Evolutionary conservation across 2,113 vertebrate species (phyloP), one percentile per base, ranked within the genome.

Genomic region (Pelodiscus sinensis): DNA sequence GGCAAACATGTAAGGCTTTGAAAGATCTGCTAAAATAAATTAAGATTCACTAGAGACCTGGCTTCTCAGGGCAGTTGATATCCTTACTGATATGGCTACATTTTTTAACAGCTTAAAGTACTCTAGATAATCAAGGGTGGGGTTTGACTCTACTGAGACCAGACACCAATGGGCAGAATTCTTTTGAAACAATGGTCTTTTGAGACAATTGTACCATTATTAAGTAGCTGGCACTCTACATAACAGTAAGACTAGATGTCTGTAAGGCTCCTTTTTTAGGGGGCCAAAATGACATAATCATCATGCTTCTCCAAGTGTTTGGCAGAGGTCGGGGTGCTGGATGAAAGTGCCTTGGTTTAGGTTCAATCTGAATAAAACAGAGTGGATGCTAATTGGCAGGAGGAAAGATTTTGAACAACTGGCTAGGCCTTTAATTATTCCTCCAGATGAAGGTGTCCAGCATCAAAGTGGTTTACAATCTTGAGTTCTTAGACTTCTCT

Each of bases 41-140:
- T 73, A 27, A 73, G 65, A 77, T 27, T 79, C 50, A 54, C 54
- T 55, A 16, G n/a, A 56, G 62, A 56, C n/a, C 44, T 82, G 25
- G 80, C 55, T 71, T 35, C 57, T 71, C 16, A 7, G 21, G 57
- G 54, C 81, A 57, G 38, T 25, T 16, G 13, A 58, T 58, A 19
- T 68, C 80, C 31, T 82, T 77, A 55, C 44, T 77, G 87, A 88
- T 82, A 58, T 22, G 50, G 54, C 79, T 44, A 82, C 75, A 88
- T 88, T 35, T 88, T 88, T 81, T 55, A 82, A 79, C 65, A 88
- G 86, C 86, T 58, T 88, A 81, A n/a, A 29, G 24, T 88, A 57
- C 54, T 81, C 29, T 75, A 82, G 86, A 58, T 81, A 88, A 88
- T 88, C 62, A 44, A 73, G 62, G 62, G 68, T 60, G n/a, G 86